Evolutionary conservation across 1,140 invertebrate species (phyloP), one percentile per base, ranked within the genome.

Genomic region (Drosophila guanche): DNA sequence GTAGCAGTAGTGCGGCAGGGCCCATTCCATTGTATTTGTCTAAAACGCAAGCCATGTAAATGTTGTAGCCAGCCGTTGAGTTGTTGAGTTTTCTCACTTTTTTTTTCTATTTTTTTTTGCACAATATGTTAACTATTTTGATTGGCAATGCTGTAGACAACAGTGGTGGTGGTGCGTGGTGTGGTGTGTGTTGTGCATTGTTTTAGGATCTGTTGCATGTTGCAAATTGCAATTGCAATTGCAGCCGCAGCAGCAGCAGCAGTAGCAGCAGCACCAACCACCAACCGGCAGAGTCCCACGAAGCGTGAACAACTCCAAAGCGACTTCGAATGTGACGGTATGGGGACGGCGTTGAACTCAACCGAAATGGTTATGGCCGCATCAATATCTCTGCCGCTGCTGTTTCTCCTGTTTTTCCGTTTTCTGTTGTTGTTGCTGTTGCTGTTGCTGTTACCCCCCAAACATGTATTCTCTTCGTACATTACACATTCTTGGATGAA

Each of bases 111-210:
- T 47, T 73, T 1, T 46, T 66, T 77, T 75, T 77, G 65, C 71
- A 75, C 75, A 75, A 70, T 65, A 77, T 77, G 71, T 77, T 77
- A 77, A 77, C 75, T 75, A 75, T 77, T 77, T 77, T 77, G 75
- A 77, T 77, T 77, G 71, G 75, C 75, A 75, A 77, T 74, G 25
- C 25, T 53, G 61, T 53, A 70, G 73, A 3, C 33, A 10, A 1
- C 33, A 10, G 10, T 37, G 33, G 33, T 37, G 10, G 33, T 37
- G 41, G 53, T 76, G 75, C 71, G 70, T 77, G 65, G 71, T 65
- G 71, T 8, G 8, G 8, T 33, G 29, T 37, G 33, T 37, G 33
- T 37, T 75, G 69, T 77, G 75, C 71, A 77, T 77, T 77, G 75
- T 77, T 77, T 77, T 74, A 52, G 60, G 51, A 63, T 74, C 65